Percentiles rank a stretch among this genome's conserved stretches.
Conservation (phyloP, 2,797 vertebrate species). For the Erpetoichthys calabaricus region DNA sequence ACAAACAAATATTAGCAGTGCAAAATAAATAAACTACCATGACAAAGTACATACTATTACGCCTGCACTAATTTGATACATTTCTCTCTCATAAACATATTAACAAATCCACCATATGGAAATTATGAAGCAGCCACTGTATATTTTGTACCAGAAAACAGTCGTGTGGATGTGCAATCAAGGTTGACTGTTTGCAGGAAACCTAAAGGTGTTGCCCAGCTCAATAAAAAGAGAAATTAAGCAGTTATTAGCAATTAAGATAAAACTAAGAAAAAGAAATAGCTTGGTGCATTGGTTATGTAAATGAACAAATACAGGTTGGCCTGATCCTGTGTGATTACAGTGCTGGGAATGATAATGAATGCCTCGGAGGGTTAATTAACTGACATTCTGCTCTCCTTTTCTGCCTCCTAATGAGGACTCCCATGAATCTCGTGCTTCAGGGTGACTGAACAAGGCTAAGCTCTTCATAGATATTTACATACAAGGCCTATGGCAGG, state of each 20-base stretch:
- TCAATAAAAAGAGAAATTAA: background rate
- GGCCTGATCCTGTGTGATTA: background rate
- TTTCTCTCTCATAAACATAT: too few species aligned
- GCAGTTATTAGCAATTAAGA: slow-evolving; percentile 11
- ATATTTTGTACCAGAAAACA: too few species aligned
- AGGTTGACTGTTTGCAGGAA: too few species aligned
- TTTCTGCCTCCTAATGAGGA: slow-evolving; percentile 35
- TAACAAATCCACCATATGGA: too few species aligned
- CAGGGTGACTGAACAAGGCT: slow-evolving; percentile 28
- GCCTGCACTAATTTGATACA: too few species aligned
- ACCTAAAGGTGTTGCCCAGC: too few species aligned
- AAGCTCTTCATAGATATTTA: slow-evolving; percentile 5
- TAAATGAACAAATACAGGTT: background rate
- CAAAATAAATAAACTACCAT: too few species aligned
- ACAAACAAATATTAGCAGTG: too few species aligned
- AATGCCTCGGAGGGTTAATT: slow-evolving; percentile 32
- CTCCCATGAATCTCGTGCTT: slow-evolving; percentile 34
- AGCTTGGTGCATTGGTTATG: background rate
- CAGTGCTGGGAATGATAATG: slow-evolving; percentile 2
- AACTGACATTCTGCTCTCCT: slow-evolving; percentile 33
- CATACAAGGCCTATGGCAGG: background rate
- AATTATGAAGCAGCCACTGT: too few species aligned
- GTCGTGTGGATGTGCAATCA: too few species aligned
- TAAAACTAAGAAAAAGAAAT: background rate
- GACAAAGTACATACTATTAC: too few species aligned